These are phyloP conservation scores for Sarcophaga peregrina DNA, from an alignment of 1,140 invertebrate genomes.

Conservation along the genomic window DNA sequence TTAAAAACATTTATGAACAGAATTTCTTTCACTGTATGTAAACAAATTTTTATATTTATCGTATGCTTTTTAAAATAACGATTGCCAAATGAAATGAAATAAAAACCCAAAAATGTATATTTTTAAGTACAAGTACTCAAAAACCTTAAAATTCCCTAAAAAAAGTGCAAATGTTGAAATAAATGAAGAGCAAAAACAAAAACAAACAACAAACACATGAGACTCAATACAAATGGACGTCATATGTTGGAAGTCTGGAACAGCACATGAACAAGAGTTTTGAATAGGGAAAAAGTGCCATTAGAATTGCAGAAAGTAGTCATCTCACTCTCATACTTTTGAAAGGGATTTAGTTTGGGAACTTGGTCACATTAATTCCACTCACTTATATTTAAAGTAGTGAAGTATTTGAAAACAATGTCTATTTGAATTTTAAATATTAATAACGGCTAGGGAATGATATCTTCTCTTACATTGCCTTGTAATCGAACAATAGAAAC, in stretches of 20 bases:
- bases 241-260: slow-evolving; percentile 33
- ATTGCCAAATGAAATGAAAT: not conserved
- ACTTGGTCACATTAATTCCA: too few relatives aligned
- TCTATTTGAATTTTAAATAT: too few relatives aligned
- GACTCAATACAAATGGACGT: slow-evolving; percentile 29
- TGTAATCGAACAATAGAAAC: too few relatives aligned
- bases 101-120: not conserved
- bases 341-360: too few relatives aligned
- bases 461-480: too few relatives aligned
- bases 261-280: not conserved
- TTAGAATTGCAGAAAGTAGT: too few relatives aligned
- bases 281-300: too few relatives aligned
- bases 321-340: too few relatives aligned
- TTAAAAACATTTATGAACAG: too few relatives aligned
- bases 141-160: not conserved
- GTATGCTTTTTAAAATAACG: slow-evolving; percentile 15
- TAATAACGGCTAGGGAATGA: too few relatives aligned
- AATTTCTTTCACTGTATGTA: not conserved
- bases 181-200: not conserved
- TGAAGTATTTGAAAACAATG: too few relatives aligned
- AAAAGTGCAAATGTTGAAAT: slow-evolving; percentile 17
- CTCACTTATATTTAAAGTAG: too few relatives aligned
- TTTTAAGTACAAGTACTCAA: slow-evolving; percentile 7
- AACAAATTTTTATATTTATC: slow-evolving; percentile 19
- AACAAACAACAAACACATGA: not conserved